phyloP scores from a whole-genome alignment of 2,797 vertebrate genomes.

The Falco novaeseelandiae region DNA sequence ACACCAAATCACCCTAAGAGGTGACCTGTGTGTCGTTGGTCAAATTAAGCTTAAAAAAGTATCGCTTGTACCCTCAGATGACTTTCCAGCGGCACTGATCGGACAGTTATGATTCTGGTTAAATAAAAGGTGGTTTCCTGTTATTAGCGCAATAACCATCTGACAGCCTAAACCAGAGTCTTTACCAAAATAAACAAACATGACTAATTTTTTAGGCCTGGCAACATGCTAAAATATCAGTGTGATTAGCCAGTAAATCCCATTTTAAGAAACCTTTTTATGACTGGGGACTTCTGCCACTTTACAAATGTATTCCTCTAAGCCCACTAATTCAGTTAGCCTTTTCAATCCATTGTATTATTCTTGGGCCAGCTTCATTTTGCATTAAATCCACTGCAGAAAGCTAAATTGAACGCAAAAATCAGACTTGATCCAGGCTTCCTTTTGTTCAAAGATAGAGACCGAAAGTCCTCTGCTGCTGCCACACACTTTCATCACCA shows the following conservation, averaged over 20 bases:
- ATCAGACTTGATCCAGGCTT: slow-evolving; percentile 83
- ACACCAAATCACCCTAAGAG: slow-evolving; percentile 32
- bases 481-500: slow-evolving; percentile 88
- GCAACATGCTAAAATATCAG: slow-evolving; percentile 84
- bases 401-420: slow-evolving; percentile 86
- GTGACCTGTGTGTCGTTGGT: not conserved
- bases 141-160: slow-evolving; percentile 59
- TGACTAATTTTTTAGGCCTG: slow-evolving; percentile 78
- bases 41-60: slow-evolving; percentile 40
- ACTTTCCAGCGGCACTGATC: slow-evolving; percentile 14
- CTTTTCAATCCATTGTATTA: slow-evolving; percentile 88
- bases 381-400: slow-evolving; percentile 85
- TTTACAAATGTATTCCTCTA: slow-evolving; percentile 88
- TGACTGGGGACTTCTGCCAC: slow-evolving; percentile 85
- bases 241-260: slow-evolving; percentile 84
- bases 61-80: not conserved
- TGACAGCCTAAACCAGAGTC: slow-evolving; percentile 69
- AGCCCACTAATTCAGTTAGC: slow-evolving; percentile 88
- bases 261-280: slow-evolving; percentile 86
- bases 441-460: slow-evolving; percentile 85
- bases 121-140: slow-evolving; percentile 50
- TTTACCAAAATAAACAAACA: slow-evolving; percentile 83
- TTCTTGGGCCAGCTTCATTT: slow-evolving; percentile 85
- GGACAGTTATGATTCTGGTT: slow-evolving; percentile 47
- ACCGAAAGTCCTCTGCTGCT: slow-evolving; percentile 81